Evolutionary conservation across 2,113 vertebrate species (phyloP).

Genomic region (Centropristis striata): DNA sequence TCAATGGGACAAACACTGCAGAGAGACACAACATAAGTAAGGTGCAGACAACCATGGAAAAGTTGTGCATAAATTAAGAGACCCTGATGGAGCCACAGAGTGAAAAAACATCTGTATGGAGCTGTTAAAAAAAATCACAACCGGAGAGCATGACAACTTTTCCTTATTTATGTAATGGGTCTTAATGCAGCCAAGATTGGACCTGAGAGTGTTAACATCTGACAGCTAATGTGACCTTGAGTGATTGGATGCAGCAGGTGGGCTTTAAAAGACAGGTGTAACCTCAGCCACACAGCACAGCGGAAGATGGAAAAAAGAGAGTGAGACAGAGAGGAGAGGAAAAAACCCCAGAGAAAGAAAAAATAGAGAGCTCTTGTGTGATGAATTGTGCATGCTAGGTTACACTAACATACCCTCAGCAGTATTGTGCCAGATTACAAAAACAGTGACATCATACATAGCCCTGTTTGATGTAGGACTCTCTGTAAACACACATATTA

Average conservation of each 20-base stretch:
- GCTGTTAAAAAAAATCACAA: conserved; percentile 27
- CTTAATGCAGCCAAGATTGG: conserved; percentile 2
- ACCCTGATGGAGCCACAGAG: conserved; percentile 12
- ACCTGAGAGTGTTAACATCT: conserved; percentile 26
- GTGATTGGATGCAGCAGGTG: conserved; percentile 41
- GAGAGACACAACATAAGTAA: conserved; percentile 5
- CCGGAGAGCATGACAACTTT: conserved; percentile 21
- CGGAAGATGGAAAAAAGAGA: conserved; percentile 26
- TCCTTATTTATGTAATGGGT: conserved; percentile 15
- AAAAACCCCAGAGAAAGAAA: conserved; percentile 28
- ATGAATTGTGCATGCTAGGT: conserved; percentile 54
- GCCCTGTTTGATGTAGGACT: conserved; percentile 31
- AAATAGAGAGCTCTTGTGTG: conserved; percentile 37
- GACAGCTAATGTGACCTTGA: conserved; percentile 21
- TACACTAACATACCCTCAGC: conserved; percentile 54
- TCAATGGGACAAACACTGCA: conserved; percentile 1
- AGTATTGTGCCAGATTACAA: conserved; percentile 56
- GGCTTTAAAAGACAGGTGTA: conserved; percentile 47
- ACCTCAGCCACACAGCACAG: conserved; percentile 41
- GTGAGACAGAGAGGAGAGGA: conserved; percentile 21
- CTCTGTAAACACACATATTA: conserved; percentile 58
- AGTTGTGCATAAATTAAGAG: neutral
- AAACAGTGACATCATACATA: conserved; percentile 66
- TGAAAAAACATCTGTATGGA: conserved; percentile 24
- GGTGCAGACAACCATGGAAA: conserved; percentile 11